phyloP scores from a whole-genome alignment of 2,888 invertebrate genomes.

The Pterostichus niger region DNA sequence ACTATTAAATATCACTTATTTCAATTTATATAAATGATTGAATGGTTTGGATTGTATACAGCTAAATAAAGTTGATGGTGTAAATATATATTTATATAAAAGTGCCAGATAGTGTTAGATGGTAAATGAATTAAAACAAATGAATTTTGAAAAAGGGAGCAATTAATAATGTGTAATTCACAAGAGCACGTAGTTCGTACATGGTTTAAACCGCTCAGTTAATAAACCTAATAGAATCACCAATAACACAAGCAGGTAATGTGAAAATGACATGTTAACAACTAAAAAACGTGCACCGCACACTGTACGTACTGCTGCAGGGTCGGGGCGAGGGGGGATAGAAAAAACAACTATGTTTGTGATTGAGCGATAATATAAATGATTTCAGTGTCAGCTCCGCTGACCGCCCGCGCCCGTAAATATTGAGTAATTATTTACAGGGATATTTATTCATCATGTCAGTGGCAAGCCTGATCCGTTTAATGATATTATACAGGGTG shows the following conservation, averaged over 20 bases:
- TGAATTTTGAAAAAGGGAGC: slow-evolving; percentile 33
- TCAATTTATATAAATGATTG: too few relatives aligned
- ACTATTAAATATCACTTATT: too few relatives aligned
- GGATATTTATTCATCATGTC: slow-evolving; percentile 62
- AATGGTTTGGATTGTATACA: too few relatives aligned
- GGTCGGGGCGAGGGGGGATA: slow-evolving; percentile 11
- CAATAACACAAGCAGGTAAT: slow-evolving; percentile 49
- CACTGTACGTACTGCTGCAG: slow-evolving; percentile 7
- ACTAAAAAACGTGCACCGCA: slow-evolving; percentile 54
- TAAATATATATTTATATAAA: too few relatives aligned
- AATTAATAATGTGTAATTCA: slow-evolving; percentile 42
- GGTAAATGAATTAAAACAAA: slow-evolving; percentile 27
- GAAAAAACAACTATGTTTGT: slow-evolving; percentile 58
- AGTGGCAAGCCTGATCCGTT: slow-evolving; percentile 51
- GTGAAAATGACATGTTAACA: slow-evolving; percentile 65
- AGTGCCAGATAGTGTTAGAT: too few relatives aligned
- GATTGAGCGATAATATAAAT: slow-evolving; percentile 65
- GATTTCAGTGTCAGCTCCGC: slow-evolving; percentile 38
- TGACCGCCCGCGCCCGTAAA: slow-evolving; percentile 28
- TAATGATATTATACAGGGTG: slow-evolving; percentile 46
- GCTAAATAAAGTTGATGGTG: too few relatives aligned
- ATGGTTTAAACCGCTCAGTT: slow-evolving; percentile 14
- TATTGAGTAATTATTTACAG: slow-evolving; percentile 65
- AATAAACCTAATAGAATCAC: slow-evolving; percentile 47
- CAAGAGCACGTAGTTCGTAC: too few relatives aligned